Percentiles rank a stretch among this genome's conserved stretches.
These are phyloP conservation scores for Morbakka virulenta DNA, from an alignment of 30 jellyfish, hydroid and myxozoan genomes.

Conservation along the genomic window DNA sequence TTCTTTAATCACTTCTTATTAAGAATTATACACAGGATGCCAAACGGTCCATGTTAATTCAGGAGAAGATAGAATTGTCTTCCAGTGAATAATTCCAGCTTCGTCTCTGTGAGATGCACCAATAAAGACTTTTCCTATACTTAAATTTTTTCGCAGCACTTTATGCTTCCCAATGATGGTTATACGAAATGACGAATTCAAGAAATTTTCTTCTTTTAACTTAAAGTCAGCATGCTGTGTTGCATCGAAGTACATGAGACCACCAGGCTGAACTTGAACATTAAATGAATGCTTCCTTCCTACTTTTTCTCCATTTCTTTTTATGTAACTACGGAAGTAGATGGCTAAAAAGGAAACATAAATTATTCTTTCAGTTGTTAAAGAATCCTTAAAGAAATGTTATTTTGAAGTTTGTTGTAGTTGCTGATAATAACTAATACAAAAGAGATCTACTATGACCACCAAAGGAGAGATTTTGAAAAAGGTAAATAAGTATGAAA, in stretches of 20 bases:
- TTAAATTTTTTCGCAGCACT: constrained; percentile 70
- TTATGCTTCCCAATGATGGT: constrained; percentile 74
- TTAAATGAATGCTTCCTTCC: constrained; percentile 42
- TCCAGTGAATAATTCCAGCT: constrained; percentile 91
- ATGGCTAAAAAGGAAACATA: constrained; percentile 32
- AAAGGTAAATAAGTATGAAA: too few species aligned
- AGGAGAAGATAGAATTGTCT: constrained; percentile 58
- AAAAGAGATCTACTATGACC: too few species aligned
- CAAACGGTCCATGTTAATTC: constrained; percentile 95
- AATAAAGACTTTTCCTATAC: constrained; percentile 68
- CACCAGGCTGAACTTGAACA: neutral
- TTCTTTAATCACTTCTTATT: too few species aligned
- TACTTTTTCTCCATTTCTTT: constrained; percentile 22
- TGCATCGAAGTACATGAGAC: constrained; percentile 2
- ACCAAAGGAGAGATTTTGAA: too few species aligned
- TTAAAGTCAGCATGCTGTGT: constrained; percentile 52
- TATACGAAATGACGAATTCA: constrained; percentile 34
- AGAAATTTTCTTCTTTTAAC: constrained; percentile 46
- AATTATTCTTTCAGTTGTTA: too few species aligned
- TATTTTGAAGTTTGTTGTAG: too few species aligned
- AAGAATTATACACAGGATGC: constrained; percentile 82
- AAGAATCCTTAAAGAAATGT: too few species aligned
- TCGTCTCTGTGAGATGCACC: constrained; percentile 70
- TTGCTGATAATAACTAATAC: too few species aligned
- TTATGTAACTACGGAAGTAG: constrained; percentile 31